Evolutionary conservation across 2,113 vertebrate genomes (phyloP), one percentile per base, ranked within the genome.

Genomic region (Triplophysa siluroides): DNA sequence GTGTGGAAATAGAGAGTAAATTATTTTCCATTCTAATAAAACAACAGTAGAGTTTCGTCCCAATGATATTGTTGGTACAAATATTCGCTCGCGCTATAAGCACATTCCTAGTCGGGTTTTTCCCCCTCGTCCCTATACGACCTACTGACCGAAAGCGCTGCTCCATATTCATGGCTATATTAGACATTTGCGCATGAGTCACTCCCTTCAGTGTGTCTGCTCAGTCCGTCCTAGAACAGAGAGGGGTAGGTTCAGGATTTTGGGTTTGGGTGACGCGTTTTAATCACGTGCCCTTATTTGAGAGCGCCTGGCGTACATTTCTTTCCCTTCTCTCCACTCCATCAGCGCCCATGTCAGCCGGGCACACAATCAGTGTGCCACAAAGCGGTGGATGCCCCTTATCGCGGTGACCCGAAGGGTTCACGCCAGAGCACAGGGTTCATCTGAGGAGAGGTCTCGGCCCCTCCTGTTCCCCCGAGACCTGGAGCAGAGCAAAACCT

Each of bases 261-360:
- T 90, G 91, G 90, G 89, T 93, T 92, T 90, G 92, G 90, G 91
- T 93, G 93, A 93, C 93, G 92, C 91, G 75, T 90, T 87, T 81
- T 82, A 85, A 88, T 93, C 93, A 93, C 93, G 93, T 93, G 93
- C 88, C 88, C 92, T 76, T 76, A 73, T 85, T 90, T 91, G 91
- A 91, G 92, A 91, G 91, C 88, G 91, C 91, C 91, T 91, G 91
- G 90, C 90, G 90, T 92, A 88, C 90, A 87, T 90, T 90, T 92
- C 90, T 83, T 90, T 90, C 91, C 91, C 87, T 88, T 90, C 89
- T 89, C 86, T 85, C 91, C 88, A 88, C 88, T 90, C 90, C 61
- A 88, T 89, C 88, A 87, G 83, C 60, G 88, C 90, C 89, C 88
- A 82, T 89, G 91, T 86, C 81, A 62, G 69, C 63, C 78, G 80